phyloP scores from a whole-genome alignment of 2,888 invertebrate species.

The Latrodectus hesperus region DNA sequence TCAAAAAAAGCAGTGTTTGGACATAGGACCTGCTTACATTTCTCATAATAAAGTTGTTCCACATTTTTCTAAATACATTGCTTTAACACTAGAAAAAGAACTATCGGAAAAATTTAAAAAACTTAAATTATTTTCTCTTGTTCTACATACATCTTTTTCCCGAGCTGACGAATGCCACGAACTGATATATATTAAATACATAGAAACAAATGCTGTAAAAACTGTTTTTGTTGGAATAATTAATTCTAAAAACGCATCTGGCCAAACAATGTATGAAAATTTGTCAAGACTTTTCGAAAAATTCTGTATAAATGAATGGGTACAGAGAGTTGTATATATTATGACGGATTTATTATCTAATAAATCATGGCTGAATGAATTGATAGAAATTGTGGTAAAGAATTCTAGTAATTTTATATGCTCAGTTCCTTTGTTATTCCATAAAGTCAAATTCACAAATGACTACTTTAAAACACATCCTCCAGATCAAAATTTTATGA shows the following conservation, averaged over 20 bases:
- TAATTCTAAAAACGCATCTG: constrained; percentile 18
- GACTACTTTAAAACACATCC: constrained; percentile 12
- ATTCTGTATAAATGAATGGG: constrained; percentile 19
- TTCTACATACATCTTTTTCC: constrained; percentile 33
- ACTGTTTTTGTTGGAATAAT: constrained; percentile 39
- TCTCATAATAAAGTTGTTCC: constrained; percentile 48
- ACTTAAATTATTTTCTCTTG: constrained; percentile 18
- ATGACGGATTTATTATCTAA: constrained; percentile 17
- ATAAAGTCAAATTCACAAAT: constrained; percentile 21
- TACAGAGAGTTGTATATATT: constrained; percentile 30
- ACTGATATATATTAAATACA: constrained; percentile 38
- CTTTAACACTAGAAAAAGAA: constrained; percentile 16
- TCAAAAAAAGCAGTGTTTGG: constrained; percentile 30
- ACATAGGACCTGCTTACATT: constrained; percentile 42
- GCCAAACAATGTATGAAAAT: constrained; percentile 5
- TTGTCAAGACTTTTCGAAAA: constrained; percentile 26
- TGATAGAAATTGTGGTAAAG: constrained; percentile 12
- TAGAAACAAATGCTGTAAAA: constrained; percentile 16
- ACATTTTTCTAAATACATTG: constrained; percentile 45
- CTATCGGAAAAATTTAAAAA: not conserved
- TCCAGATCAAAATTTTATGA: constrained; percentile 9
- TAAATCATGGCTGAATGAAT: constrained; percentile 9
- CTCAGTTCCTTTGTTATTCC: constrained; percentile 18
- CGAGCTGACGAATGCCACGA: constrained; percentile 46
- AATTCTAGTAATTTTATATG: constrained; percentile 9